phyloP scores from a whole-genome alignment of 2,797 vertebrate species.

The Chaetophractus vellerosus region DNA sequence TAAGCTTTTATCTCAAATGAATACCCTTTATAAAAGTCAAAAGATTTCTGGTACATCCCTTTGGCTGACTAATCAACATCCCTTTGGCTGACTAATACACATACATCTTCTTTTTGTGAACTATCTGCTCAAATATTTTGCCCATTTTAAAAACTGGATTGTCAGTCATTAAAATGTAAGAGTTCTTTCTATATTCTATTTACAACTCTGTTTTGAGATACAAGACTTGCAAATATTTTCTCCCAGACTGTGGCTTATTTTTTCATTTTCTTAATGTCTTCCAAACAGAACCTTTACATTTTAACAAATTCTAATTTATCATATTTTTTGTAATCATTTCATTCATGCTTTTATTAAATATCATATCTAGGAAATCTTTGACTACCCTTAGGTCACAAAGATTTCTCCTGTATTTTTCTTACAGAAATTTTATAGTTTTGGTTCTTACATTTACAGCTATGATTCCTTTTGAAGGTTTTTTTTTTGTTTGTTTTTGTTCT shows the following conservation, averaged over 20 bases:
- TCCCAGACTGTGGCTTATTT: neutral
- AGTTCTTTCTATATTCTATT: neutral
- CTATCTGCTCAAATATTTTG: slow-evolving; percentile 2
- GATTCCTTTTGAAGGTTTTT: neutral
- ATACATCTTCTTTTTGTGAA: neutral
- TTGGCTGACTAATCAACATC: too few species aligned
- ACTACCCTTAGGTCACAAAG: neutral
- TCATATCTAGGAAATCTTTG: slow-evolving; percentile 26
- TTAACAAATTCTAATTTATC: slow-evolving; percentile 27
- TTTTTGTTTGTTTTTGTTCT: neutral
- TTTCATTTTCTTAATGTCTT: neutral
- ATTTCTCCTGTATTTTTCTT: slow-evolving; percentile 45
- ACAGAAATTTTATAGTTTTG: neutral
- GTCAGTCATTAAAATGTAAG: neutral
- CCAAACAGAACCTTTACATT: slow-evolving; percentile 35
- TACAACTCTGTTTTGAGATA: slow-evolving; percentile 20
- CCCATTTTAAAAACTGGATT: neutral
- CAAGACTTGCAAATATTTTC: neutral
- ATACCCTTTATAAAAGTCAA: too few species aligned
- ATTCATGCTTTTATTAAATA: neutral
- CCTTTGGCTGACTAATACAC: too few species aligned
- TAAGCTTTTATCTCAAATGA: too few species aligned
- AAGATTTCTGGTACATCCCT: too few species aligned
- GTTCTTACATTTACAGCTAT: slow-evolving; percentile 39
- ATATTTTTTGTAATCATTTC: neutral